Conservation (phyloP, 2,113 vertebrate species). For the Crotalus viridis region DNA sequence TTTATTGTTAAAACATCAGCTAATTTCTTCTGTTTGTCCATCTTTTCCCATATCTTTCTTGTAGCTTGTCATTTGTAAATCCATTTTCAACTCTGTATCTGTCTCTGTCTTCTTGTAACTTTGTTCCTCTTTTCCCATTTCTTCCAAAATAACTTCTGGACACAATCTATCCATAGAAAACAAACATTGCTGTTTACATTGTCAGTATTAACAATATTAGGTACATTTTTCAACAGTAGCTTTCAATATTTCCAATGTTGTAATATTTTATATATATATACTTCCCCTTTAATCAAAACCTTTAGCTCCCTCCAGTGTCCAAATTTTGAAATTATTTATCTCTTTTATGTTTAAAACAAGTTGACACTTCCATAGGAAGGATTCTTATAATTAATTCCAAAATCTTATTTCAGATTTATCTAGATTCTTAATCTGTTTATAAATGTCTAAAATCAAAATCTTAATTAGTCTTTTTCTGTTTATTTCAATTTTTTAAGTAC, state of each 20-base stretch:
- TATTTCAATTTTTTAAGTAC: not conserved
- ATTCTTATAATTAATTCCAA: not conserved
- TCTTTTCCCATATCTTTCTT: not conserved
- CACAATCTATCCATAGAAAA: not conserved
- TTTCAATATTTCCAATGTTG: not conserved
- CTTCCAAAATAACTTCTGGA: not conserved
- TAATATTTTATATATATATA: not conserved
- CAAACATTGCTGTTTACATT: not conserved
- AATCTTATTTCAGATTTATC: not conserved
- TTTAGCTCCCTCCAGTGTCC: not conserved
- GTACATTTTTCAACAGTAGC: not conserved
- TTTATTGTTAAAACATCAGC: not conserved
- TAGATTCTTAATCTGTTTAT: not conserved
- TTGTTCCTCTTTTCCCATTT: not conserved
- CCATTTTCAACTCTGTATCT: not conserved
- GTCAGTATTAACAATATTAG: not conserved
- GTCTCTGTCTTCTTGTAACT: not conserved
- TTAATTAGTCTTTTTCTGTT: not conserved
- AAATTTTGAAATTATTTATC: not conserved
- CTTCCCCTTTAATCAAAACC: not conserved
- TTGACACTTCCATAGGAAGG: not conserved
- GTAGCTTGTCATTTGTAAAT: not conserved
- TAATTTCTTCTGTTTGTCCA: not conserved
- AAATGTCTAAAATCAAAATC: not conserved
- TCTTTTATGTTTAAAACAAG: not conserved